Base-by-base conservation (phyloP, 1,140 invertebrate genomes). In the Diploscapter pachys region DNA sequence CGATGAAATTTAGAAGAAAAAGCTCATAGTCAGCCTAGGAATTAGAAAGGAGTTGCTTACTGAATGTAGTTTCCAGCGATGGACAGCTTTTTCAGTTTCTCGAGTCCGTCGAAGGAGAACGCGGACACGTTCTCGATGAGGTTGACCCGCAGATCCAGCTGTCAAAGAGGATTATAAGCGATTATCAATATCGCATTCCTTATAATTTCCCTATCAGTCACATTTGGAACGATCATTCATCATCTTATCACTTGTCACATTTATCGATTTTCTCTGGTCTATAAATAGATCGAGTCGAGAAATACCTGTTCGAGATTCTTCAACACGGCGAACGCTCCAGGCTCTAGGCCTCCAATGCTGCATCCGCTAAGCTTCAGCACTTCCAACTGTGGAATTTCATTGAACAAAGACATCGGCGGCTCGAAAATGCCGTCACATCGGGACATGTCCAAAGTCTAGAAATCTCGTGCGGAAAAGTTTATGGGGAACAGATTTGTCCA, bases 31-130 rank as follows among this genome's bases (percentile, higher is more conserved):
- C 31, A 31, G 31, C 31, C 31, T 31, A 31, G 0, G 31, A 31
- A 31, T 31, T 31, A 31, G 31, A 31, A 31, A 31, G 31, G 31
- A 31, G 1, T 31, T 31, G 72, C 75, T 52, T 54, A 67, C 63
- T 63, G 53, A 59, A 76, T 76, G 56, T 78, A 78, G n/a, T 78
- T 78, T 62, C 76, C 76, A 51, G 76, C 76, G 5, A 78, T 9
- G 3, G 76, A 76, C 9, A 78, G 73, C 57, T 73, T 64, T 13
- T 71, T 59, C 50, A 76, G 50, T 13, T 52, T 56, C 56, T 49
- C 62, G 4, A 76, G 51, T 51, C 75, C 75, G 68, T 76, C 75
- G 9, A 76, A 76, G 4, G 75, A 69, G 31, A 66, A 72, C 5
- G 63, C 68, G 0, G 75, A 75, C 50, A 76, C 66, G 68, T 76